A percentile compares a stretch with the other conserved stretches of the same genome.
phyloP scores from a whole-genome alignment of 2,797 vertebrate species.

The Rhyacichthys aspro region DNA sequence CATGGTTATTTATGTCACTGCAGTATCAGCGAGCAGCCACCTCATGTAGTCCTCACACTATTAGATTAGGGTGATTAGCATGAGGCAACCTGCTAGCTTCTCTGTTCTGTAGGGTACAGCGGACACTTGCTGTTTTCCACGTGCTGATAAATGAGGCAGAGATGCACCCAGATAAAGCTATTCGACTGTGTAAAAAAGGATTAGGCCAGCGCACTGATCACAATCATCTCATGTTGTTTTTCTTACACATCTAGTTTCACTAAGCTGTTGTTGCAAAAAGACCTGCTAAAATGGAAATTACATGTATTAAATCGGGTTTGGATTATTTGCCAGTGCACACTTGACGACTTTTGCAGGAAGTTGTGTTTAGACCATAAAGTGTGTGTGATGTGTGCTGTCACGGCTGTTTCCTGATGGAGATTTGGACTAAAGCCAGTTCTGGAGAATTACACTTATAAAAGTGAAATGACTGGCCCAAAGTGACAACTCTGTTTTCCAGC shows the following conservation, averaged over 20 bases:
- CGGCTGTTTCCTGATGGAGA: constrained; percentile 82
- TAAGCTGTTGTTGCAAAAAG: constrained; percentile 11
- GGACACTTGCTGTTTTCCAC: constrained; percentile 38
- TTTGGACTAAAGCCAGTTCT: constrained; percentile 79
- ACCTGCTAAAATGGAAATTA: neutral
- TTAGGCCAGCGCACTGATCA: constrained; percentile 13
- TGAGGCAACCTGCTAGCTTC: constrained; percentile 36
- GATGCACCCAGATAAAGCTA: constrained; percentile 17
- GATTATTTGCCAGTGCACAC: neutral
- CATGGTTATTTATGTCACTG: constrained; percentile 53
- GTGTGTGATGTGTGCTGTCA: constrained; percentile 62
- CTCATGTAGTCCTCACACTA: constrained; percentile 41
- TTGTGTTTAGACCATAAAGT: too few species aligned
- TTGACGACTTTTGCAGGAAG: constrained; percentile 6
- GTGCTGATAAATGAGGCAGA: constrained; percentile 35
- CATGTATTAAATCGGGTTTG: neutral
- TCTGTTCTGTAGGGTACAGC: constrained; percentile 25
- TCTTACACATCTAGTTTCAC: neutral
- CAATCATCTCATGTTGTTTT: constrained; percentile 1
- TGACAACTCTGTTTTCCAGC: constrained; percentile 22
- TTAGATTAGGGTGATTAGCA: constrained; percentile 61
- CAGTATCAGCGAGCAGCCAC: constrained; percentile 36
- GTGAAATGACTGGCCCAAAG: constrained; percentile 59
- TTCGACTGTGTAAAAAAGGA: constrained; percentile 13
- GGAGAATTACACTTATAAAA: constrained; percentile 77